These are phyloP conservation scores for Drosophila niveifrons DNA, from an alignment of 2,888 invertebrate genomes.

Conservation along the genomic window DNA sequence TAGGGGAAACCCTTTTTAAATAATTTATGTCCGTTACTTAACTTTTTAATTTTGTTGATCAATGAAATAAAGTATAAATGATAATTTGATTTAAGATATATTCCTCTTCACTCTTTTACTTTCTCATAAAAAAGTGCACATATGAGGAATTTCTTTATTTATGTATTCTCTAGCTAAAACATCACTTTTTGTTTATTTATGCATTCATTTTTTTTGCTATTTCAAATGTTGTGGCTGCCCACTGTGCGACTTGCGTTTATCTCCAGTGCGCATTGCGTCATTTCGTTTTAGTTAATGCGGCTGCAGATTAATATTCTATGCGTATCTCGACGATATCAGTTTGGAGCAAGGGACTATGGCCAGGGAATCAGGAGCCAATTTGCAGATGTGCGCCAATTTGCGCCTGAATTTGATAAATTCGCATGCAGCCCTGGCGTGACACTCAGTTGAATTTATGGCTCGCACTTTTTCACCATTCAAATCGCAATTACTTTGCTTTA, in stretches of 20 bases:
- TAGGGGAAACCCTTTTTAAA: no score
- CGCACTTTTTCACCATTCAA: slow-evolving; percentile 80
- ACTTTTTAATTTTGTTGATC: no score
- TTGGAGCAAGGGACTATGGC: slow-evolving; percentile 9
- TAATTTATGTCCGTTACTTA: no score
- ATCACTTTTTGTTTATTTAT: not conserved
- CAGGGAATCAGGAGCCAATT: slow-evolving; percentile 56
- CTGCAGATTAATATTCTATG: slow-evolving; percentile 80
- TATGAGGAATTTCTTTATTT: not conserved
- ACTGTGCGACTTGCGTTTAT: slow-evolving; percentile 59
- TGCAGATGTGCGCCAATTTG: slow-evolving; percentile 79
- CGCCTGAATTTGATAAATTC: slow-evolving; percentile 82
- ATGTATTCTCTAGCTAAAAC: not conserved
- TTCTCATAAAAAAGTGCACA: no score
- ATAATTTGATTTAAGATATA: no score
- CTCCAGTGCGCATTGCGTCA: slow-evolving; percentile 74
- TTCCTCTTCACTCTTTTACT: no score
- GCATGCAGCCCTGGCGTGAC: slow-evolving; percentile 80
- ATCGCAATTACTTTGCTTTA: slow-evolving; percentile 82
- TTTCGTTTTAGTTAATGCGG: slow-evolving; percentile 78
- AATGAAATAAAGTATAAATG: no score
- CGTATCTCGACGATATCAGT: slow-evolving; percentile 68
- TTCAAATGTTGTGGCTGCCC: slow-evolving; percentile 15
- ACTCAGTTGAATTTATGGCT: slow-evolving; percentile 82
- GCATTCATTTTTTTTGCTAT: not conserved